Percentiles rank a stretch among this genome's conserved stretches.
Evolutionary conservation across 2,888 invertebrate genomes (phyloP).

Genomic region (Drosophila bunnanda): DNA sequence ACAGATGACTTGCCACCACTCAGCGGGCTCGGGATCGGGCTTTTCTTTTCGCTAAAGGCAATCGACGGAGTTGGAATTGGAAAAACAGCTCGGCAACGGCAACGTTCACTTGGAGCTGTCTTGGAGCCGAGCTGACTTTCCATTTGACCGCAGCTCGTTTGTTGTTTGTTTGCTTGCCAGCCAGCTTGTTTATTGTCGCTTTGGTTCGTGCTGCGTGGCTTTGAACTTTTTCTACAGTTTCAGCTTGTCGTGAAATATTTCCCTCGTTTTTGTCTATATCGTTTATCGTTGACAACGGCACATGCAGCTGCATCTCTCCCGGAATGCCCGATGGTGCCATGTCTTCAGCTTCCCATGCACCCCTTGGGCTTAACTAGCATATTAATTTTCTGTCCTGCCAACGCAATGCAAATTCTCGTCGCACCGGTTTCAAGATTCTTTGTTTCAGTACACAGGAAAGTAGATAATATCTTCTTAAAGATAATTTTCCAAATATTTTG

Average conservation of each 20-base stretch:
- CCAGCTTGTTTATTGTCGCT: conserved; percentile 44
- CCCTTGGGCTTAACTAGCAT: neutral
- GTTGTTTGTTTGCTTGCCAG: conserved; percentile 33
- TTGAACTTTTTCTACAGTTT: conserved; percentile 56
- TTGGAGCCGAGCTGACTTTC: conserved; percentile 62
- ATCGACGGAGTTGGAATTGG: conserved; percentile 60
- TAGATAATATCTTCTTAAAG: neutral
- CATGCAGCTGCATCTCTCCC: conserved; percentile 44
- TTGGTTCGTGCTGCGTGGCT: conserved; percentile 57
- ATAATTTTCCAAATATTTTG: neutral
- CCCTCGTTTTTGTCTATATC: conserved; percentile 38
- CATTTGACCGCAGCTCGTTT: conserved; percentile 70
- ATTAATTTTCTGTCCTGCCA: conserved; percentile 34
- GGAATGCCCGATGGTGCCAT: conserved; percentile 7
- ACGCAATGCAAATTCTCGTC: conserved; percentile 60
- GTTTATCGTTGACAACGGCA: conserved; percentile 42
- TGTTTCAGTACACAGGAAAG: conserved; percentile 3
- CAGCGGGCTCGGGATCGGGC: conserved; percentile 5
- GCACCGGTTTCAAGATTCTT: conserved; percentile 56
- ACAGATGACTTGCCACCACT: conserved; percentile 16
- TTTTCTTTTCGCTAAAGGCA: conserved; percentile 52
- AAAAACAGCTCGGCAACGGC: conserved; percentile 51
- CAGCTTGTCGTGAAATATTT: conserved; percentile 47
- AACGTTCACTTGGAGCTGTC: conserved; percentile 52
- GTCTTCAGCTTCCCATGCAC: conserved; percentile 17